Evolutionary conservation across 2,113 vertebrate genomes (phyloP), one percentile per base, ranked within the genome.

Genomic region (Sander lucioperca): DNA sequence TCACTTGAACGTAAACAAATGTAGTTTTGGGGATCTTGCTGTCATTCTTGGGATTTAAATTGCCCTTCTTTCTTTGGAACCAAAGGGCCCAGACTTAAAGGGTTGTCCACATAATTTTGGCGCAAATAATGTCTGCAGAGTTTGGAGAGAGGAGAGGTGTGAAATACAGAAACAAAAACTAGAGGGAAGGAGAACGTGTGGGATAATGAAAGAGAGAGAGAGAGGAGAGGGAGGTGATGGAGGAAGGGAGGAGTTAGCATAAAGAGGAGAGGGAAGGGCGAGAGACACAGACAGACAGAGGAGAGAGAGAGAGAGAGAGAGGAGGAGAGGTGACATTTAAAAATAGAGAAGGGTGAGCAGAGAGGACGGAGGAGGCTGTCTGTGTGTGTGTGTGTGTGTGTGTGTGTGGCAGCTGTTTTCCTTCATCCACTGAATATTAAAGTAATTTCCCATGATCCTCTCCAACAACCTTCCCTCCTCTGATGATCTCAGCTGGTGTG

Each of bases 391-490:
- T 72, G 45, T 59, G 71, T 61, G 43, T 74, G 71, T 50, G 71
- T 53, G 33, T 45, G 75, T 33, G 43, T 15, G 18, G 23, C 57
- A 79, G 75, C 80, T 53, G 30, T 65, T 86, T 86, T 16, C 0
- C 65, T 56, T 58, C 56, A 54, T n/a, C 58, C 58, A 21, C 1
- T 47, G 67, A 71, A 71, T 45, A 48, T 50, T n/a, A 45, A 63
- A 80, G 77, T 68, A 18, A 27, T 54, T 77, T 71, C 64, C 72
- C 79, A 82, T 70, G 65, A 82, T 82, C 36, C 73, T 75, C 56
- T 54, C 5, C 50, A 9, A 16, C 50, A 23, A 63, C 59, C 70
- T 61, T 47, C 25, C n/a, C 54, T 67, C 65, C 53, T 12, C 36
- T 45, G 56, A 48, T 11, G 61, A 39, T 39, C 36, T 47, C 56